Evolutionary conservation across 92 coral and sea anemone genomes (phyloP), one percentile per base, ranked within the genome.

Genomic region (Porites cylindrica): DNA sequence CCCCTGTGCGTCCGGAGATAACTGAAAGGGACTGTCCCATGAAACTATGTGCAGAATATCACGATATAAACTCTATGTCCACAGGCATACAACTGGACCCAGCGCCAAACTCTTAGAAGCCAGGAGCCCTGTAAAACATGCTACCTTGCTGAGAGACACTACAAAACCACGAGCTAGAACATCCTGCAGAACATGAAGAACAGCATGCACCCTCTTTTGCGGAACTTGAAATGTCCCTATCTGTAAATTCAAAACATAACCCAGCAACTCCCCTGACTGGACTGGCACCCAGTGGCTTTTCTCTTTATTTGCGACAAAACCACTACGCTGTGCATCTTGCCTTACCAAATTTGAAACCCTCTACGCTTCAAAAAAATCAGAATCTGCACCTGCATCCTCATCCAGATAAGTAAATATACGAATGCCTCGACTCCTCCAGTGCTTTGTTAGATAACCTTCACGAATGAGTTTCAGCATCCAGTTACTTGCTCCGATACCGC

Each of bases 41-140:
- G 70, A 17, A 65, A n/a, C 70, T 2, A 19, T 29, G 2, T 66
- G 72, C 47, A 67, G 72, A 3, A 88, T 73, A 66, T 62, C 82
- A 52, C 78, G 70, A 77, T 81, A 92, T 10, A 88, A 20, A 38
- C 60, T 85, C 76, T 88, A 13, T 58, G 90, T 85, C 92, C 90
- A 92, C 23, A 91, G 82, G 21, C 85, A 70, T 63, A 78, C 92
- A 38, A 91, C 85, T 51, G 72, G 94, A 67, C 91, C 94, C n/a
- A 88, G 23, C 32, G 90, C 90, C 73, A 92, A 79, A 47, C 83
- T 72, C 90, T 88, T 85, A 32, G 95, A 92, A 29, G 89, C 80
- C 51, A 92, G 51, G 3, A 76, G 77, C 14, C 91, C 95, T 21
- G 89, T 72, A 51, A 85, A 29, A 50, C 74, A 21, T 7, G 90